A percentile compares a stretch with the other conserved stretches of the same genome.
Conservation (phyloP, 2,113 vertebrate species). For the Tenebrosternarchus preto region DNA sequence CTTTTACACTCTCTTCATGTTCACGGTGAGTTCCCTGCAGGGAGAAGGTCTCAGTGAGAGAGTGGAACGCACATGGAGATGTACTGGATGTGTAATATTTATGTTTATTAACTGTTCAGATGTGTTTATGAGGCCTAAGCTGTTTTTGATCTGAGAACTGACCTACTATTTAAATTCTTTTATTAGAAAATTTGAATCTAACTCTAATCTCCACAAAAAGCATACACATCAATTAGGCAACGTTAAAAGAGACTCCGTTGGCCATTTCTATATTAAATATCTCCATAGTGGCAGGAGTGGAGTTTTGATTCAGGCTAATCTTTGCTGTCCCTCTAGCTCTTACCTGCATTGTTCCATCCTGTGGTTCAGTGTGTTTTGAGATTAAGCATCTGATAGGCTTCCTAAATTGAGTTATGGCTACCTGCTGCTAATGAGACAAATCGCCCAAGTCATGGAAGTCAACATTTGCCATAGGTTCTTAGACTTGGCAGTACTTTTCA, state of each 20-base stretch:
- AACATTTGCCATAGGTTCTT: too few relatives aligned
- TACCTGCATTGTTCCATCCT: neutral
- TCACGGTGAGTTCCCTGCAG: constrained; percentile 82
- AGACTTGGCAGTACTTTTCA: neutral
- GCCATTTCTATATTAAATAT: too few relatives aligned
- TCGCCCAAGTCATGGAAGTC: too few relatives aligned
- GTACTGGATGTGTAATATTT: neutral
- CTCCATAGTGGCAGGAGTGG: too few relatives aligned
- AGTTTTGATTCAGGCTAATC: neutral
- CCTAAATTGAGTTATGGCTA: neutral
- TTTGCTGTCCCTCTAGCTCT: neutral
- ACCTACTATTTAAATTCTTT: neutral
- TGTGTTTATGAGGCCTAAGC: neutral
- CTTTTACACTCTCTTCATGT: constrained; percentile 95
- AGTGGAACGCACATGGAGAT: too few relatives aligned
- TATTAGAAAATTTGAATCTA: neutral
- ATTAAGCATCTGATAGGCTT: neutral
- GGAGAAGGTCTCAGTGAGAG: too few relatives aligned
- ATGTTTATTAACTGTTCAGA: neutral
- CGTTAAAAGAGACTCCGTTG: neutral
- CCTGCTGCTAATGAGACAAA: neutral
- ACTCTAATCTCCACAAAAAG: neutral
- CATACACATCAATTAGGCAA: neutral
- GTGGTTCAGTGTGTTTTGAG: neutral
- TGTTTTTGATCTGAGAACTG: neutral